Evolutionary conservation across 92 coral and sea anemone genomes (phyloP).

Genomic region (Palythoa heliodiscus): DNA sequence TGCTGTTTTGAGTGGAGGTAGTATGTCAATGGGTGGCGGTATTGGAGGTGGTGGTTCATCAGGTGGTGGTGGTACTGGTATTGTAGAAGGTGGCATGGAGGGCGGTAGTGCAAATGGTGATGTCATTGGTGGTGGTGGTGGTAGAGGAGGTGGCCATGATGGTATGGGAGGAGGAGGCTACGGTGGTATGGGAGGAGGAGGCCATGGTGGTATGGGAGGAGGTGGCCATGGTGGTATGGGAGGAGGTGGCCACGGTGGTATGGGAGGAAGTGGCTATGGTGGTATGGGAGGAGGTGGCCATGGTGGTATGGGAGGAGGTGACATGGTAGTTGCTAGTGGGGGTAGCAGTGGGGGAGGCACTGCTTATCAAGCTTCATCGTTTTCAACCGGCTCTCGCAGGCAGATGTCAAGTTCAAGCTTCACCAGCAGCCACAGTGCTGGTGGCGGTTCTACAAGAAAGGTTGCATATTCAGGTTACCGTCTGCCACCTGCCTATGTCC

Average conservation of each 20-base stretch:
- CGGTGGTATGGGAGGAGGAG: slow-evolving; percentile 46
- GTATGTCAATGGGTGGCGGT: slow-evolving; percentile 37
- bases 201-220: slow-evolving; percentile 1
- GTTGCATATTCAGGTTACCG: slow-evolving; percentile 89
- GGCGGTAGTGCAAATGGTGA: slow-evolving; percentile 25
- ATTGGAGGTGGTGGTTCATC: slow-evolving; percentile 9
- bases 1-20: slow-evolving; percentile 31
- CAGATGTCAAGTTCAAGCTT: slow-evolving; percentile 52
- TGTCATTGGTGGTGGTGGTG: slow-evolving; percentile 26
- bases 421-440: slow-evolving; percentile 57
- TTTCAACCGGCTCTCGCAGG: slow-evolving; percentile 37
- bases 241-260: slow-evolving; percentile 44
- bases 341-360: slow-evolving; percentile 54
- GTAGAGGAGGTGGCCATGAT: slow-evolving; percentile 10
- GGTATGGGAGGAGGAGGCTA: slow-evolving; percentile 26
- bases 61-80: slow-evolving; percentile 17
- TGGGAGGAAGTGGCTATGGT: slow-evolving; percentile 46
- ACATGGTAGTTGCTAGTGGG: slow-evolving; percentile 33
- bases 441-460: slow-evolving; percentile 65
- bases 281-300: slow-evolving; percentile 37
- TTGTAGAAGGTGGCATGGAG: slow-evolving; percentile 29
- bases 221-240: slow-evolving; percentile 8
- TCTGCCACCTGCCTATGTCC: slow-evolving; percentile 98
- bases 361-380: slow-evolving; percentile 86
- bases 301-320: slow-evolving; percentile 24